Conservation (phyloP, 2,113 vertebrate species). For the Mobula birostris region DNA sequence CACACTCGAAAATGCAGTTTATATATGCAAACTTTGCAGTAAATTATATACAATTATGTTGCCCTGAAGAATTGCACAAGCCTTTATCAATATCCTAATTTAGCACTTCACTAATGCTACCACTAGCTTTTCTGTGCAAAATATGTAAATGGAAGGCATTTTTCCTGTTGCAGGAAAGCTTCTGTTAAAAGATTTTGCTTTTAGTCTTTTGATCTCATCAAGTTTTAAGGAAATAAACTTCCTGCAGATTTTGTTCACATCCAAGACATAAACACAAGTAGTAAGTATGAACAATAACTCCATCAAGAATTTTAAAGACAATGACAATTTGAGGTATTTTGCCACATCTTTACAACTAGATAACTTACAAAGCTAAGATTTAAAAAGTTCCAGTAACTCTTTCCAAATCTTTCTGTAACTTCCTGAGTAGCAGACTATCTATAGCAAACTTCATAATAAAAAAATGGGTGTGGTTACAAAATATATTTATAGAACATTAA, state of each 20-base stretch:
- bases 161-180: constrained; percentile 48
- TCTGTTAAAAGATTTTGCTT: constrained; percentile 39
- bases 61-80: not conserved
- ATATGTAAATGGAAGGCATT: constrained; percentile 4
- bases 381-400: not conserved
- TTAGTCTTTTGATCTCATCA: constrained; percentile 44
- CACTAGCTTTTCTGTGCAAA: not conserved
- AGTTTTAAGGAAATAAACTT: constrained; percentile 34
- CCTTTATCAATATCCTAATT: not conserved
- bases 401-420: not conserved
- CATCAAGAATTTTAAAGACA: constrained; percentile 18
- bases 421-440: not conserved
- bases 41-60: not conserved
- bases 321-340: constrained; percentile 1
- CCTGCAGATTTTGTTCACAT: constrained; percentile 27
- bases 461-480: not conserved
- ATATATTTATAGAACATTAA: not conserved
- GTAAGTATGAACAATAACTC: not conserved
- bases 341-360: not conserved
- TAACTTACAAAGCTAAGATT: not conserved
- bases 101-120: not conserved
- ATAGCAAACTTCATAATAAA: not conserved
- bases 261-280: not conserved
- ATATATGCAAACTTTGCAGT: not conserved
- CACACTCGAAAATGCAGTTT: not conserved